These are phyloP conservation scores for Bubo scandiacus DNA, from an alignment of 2,113 vertebrate species.

Conservation along the genomic window DNA sequence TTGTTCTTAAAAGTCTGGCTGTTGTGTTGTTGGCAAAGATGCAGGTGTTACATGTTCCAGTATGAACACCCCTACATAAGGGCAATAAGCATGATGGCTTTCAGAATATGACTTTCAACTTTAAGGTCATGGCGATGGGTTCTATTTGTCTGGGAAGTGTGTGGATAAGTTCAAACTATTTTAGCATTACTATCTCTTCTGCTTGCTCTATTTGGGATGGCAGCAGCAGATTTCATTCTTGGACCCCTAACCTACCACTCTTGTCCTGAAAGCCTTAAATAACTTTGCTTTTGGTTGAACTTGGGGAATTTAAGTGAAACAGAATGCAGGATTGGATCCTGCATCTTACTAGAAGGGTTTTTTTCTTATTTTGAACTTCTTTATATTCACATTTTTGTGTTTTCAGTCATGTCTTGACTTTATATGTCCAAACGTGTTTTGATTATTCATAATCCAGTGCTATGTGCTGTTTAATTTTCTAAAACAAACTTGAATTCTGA, in stretches of 20 bases:
- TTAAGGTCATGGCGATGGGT: neutral
- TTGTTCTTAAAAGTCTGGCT: neutral
- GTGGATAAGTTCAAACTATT: neutral
- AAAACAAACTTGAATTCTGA: neutral
- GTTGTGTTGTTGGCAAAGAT: neutral
- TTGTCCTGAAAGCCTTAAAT: neutral
- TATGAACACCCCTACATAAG: neutral
- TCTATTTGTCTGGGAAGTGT: neutral
- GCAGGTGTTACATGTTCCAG: neutral
- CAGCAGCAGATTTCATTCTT: neutral
- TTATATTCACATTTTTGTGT: neutral
- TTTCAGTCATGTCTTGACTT: neutral
- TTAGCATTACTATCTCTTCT: neutral
- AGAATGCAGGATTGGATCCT: neutral
- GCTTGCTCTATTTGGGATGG: neutral
- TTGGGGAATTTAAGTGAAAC: neutral
- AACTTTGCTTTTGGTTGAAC: neutral
- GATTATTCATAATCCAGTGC: neutral
- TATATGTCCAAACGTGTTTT: neutral
- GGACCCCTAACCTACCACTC: neutral
- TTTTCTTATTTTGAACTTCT: neutral
- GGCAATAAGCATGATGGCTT: neutral
- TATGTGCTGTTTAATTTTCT: neutral
- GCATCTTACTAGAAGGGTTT: neutral
- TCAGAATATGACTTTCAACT: neutral